Base-by-base conservation (phyloP, 2,888 invertebrate genomes). In the Acrobasis suavella region DNA sequence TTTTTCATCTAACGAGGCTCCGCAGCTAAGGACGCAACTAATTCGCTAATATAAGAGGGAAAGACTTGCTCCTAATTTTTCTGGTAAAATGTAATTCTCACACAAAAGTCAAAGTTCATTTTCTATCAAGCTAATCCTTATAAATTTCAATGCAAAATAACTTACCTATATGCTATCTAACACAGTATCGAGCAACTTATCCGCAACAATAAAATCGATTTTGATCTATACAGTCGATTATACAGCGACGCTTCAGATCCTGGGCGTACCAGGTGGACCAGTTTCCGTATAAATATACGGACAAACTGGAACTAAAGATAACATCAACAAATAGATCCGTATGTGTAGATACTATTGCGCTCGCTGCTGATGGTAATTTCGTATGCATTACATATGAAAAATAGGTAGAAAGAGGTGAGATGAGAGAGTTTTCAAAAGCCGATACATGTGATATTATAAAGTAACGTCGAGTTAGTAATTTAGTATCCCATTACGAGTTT, bases 291-390 rank as follows among this genome's bases (percentile, higher is more conserved):
- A 56, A 56, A 56, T 42, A 56, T 42, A 42, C 42, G 56, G 17
- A 56, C 46, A 56, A 56, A 55, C 56, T 56, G 42, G 56, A 42
- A 42, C 14, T 22, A 17, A 15, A 16, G 55, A 46, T 56, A 56
- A 17, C 56, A 56, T 46, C 42, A 42, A 55, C 56, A 22, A 39
- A 39, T 56, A 56, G 39, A 56, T 16, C 39, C 42, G 22, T 42
- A 42, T 56, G 52, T 52, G 46, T 46, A 46, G 56, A 56, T 56
- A 56, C 12, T 17, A 15, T 38, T n/a, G 17, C 56, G 12, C 46
- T 12, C 46, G 46, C 14, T 12, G 46, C n/a, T 46, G 14, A 46
- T 46, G 46, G 14, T 46, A 46, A 46, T 42, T 42, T 42, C 42
- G 14, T 42, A 42, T 7, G 42, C 7, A 42, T 46, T 46, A 10